phyloP scores from a whole-genome alignment of 2,888 invertebrate species.

The Zelleria hepariella region DNA sequence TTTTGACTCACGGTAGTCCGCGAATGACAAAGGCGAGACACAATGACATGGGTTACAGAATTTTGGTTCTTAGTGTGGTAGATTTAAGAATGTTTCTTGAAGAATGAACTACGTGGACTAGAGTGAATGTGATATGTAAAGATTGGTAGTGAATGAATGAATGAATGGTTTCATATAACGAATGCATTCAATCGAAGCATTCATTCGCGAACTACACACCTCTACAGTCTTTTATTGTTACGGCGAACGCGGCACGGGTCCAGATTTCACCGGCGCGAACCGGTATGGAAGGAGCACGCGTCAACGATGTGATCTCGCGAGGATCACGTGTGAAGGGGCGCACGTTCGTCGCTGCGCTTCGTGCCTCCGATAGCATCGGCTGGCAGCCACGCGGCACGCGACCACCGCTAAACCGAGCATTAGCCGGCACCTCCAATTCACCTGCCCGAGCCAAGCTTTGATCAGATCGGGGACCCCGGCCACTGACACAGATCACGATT shows the following conservation, averaged over 20 bases:
- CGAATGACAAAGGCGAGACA: too few species aligned
- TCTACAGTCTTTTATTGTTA: not conserved
- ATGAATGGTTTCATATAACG: too few species aligned
- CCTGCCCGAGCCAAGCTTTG: not conserved
- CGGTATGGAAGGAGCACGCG: slow-evolving; percentile 34
- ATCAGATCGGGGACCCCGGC: not conserved
- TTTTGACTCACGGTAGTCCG: too few species aligned
- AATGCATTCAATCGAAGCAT: too few species aligned
- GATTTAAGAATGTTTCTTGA: too few species aligned
- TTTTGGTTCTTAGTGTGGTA: too few species aligned
- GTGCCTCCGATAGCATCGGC: slow-evolving; percentile 58
- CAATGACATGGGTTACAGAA: too few species aligned
- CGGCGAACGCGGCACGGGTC: slow-evolving; percentile 12
- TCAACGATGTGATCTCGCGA: slow-evolving; percentile 54
- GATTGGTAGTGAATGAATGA: too few species aligned
- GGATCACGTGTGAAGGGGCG: slow-evolving; percentile 69
- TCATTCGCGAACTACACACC: too few species aligned
- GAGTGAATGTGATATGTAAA: too few species aligned
- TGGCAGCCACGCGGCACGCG: slow-evolving; percentile 55
- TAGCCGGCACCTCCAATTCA: slow-evolving; percentile 2
- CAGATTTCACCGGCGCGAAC: slow-evolving; percentile 23
- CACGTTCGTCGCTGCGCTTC: slow-evolving; percentile 50
- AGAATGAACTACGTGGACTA: too few species aligned
- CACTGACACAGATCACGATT: not conserved
- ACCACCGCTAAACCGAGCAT: slow-evolving; percentile 22